Evolutionary conservation across 2,888 invertebrate genomes (phyloP), one percentile per base, ranked within the genome.

Genomic region (Epirrhoe alternata): DNA sequence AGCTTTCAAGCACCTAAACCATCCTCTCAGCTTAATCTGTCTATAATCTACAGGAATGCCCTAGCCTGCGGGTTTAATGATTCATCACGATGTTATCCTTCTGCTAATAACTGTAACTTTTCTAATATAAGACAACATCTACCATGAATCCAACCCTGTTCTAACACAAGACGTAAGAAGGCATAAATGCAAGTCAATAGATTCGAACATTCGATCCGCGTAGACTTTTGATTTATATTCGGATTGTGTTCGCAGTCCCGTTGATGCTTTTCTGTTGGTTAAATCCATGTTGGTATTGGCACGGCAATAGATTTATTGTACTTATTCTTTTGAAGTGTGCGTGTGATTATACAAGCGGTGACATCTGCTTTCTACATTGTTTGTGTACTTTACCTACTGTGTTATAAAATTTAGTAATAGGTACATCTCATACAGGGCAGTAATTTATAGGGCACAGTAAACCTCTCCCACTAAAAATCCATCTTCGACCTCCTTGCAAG

Each of bases 141-240:
- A 17, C 14, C 16, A n/a, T 33, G 12, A 45, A 61, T 47, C n/a
- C 53, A 54, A 16, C 61, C 31, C 54, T 35, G 35, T 30, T 5
- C 30, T 51, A 50, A 10, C 24, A 38, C 42, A 59, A 59, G 51
- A 35, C 38, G 50, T 54, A 56, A 30, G 45, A 10, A 56, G 45
- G 38, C 55, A 45, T 33, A 57, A 61, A 62, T 55, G 49, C 38
- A 65, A 58, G 56, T 66, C 67, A 69, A 68, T 55, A 55, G 61
- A 69, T 42, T 59, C 49, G 53, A 35, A 64, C 61, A 73, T 71
- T 63, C 68, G 49, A 42, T 45, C 38, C 68, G 69, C 70, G 68
- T 72, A 56, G 52, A 16, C 55, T 61, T 66, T 73, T 76, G 71
- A 80, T 82, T 82, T 77, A 74, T 74, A 82, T 82, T 78, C 82